Evolutionary conservation across 2,888 invertebrate species (phyloP).

Genomic region (Elysia crispata): DNA sequence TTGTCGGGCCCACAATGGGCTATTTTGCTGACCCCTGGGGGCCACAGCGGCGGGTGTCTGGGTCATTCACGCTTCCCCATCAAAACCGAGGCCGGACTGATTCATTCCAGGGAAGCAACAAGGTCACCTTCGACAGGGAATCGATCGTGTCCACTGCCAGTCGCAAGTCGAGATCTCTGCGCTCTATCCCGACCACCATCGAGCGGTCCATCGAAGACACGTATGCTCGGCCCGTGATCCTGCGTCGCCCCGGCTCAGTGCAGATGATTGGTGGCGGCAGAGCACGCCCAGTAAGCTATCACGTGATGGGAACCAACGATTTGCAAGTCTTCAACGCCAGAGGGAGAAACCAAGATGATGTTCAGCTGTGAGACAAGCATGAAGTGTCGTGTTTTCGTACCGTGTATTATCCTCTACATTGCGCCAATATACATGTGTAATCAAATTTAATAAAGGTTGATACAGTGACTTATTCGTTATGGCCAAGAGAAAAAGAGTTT

Average conservation of each 20-base stretch:
- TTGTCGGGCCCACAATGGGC: background rate
- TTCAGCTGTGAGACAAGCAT: background rate
- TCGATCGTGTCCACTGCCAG: constrained; percentile 5
- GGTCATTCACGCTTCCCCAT: constrained; percentile 1
- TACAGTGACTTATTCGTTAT: no score
- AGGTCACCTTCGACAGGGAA: constrained; percentile 41
- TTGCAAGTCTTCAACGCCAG: background rate
- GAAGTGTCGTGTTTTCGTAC: no score
- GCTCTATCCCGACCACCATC: constrained; percentile 42
- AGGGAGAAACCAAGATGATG: background rate
- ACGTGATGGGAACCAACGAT: background rate
- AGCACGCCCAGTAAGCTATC: constrained; percentile 32
- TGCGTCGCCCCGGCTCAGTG: background rate
- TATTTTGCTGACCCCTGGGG: constrained; percentile 35
- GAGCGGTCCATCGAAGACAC: constrained; percentile 47
- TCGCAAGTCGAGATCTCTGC: constrained; percentile 6
- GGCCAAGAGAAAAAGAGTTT: no score
- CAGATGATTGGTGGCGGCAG: background rate
- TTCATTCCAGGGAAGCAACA: background rate
- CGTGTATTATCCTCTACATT: no score
- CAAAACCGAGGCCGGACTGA: background rate
- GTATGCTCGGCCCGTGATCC: constrained; percentile 32
- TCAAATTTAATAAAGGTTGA: no score
- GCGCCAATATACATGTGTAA: no score
- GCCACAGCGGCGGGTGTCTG: constrained; percentile 37